Evolutionary conservation across 2,113 vertebrate genomes (phyloP), one percentile per base, ranked within the genome.

Genomic region (Pyrgilauda ruficollis): DNA sequence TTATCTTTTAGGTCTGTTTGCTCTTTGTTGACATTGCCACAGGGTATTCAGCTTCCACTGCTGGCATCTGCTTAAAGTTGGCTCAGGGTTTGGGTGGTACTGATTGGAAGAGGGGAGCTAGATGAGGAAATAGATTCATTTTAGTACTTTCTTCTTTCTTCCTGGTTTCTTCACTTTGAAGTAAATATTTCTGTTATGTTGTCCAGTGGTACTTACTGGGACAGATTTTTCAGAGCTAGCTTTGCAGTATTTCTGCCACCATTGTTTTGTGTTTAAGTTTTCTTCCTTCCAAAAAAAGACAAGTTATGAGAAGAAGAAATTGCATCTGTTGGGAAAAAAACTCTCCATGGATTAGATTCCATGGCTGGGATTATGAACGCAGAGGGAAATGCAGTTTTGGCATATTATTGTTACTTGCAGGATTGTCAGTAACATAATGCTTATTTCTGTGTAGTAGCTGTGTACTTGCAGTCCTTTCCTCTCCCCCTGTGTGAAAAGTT

Each of bases 1-100:
- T 66, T 66, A 30, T 89, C 68, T 52, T 58, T 93, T 81, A 62
- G 55, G 35, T 91, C 41, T 84, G 33, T 90, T 86, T 89, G 50
- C 43, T 84, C 73, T 93, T 89, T 91, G 91, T 93, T 6, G 4
- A 66, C 56, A 67, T 84, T 94, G 87, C 80, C 81, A 84, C 80
- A 55, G 91, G 89, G 44, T 84, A 46, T 87, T 30, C 50, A 67
- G 87, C 89, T 89, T 92, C 77, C 39, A 89, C 43, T 91, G n/a
- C 69, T 93, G 92, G 52, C 89, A 78, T 94, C 77, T 96, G 95
- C 64, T 68, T 84, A 0, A 84, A 78, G 59, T 12, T 88, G 87
- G 83, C 89, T 86, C 41, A 37, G 62, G 50, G 14, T 72, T 70
- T 75, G 23, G 78, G 35, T 93, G 67, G 44, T 18, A 73, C 37